A percentile compares a stretch with the other conserved stretches of the same genome.
phyloP scores from a whole-genome alignment of 2,797 vertebrate genomes.

The Percopsis omiscomaycus region DNA sequence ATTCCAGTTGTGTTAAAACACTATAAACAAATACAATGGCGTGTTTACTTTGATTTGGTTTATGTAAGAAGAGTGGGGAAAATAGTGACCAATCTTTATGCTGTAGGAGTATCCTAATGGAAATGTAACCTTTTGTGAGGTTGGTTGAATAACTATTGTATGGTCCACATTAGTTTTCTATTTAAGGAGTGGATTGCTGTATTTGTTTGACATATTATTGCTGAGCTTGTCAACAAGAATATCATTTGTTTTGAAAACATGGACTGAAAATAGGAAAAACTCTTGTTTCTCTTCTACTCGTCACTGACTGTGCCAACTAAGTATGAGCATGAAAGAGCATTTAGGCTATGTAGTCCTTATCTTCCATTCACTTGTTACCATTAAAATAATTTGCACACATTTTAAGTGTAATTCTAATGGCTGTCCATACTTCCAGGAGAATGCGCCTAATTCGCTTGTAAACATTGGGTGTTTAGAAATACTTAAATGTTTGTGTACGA shows the following conservation, averaged over 20 bases:
- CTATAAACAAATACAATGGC: conserved; percentile 23
- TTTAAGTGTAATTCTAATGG: conserved; percentile 12
- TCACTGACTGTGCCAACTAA: conserved; percentile 44
- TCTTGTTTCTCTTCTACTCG: background rate
- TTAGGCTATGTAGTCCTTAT: conserved; percentile 45
- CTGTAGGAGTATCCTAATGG: background rate
- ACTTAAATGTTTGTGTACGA: no score
- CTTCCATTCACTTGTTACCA: conserved; percentile 37
- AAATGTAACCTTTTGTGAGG: conserved; percentile 18
- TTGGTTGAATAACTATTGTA: conserved; percentile 28
- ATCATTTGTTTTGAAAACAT: conserved; percentile 51
- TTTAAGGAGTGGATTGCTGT: conserved; percentile 29
- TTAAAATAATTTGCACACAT: conserved; percentile 44
- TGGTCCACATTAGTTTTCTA: conserved; percentile 25
- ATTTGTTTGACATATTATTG: conserved; percentile 31
- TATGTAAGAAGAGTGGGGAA: background rate
- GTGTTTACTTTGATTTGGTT: conserved; percentile 21
- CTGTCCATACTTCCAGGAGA: no score
- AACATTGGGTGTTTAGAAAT: no score
- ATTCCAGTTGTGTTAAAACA: conserved; percentile 26
- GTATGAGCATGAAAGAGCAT: conserved; percentile 51
- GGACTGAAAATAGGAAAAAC: conserved; percentile 32
- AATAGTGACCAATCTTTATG: conserved; percentile 9
- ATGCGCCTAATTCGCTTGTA: no score
- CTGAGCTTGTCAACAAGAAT: conserved; percentile 26